These are phyloP conservation scores for Aromia moschata DNA, from an alignment of 2,888 invertebrate genomes.

Conservation along the genomic window DNA sequence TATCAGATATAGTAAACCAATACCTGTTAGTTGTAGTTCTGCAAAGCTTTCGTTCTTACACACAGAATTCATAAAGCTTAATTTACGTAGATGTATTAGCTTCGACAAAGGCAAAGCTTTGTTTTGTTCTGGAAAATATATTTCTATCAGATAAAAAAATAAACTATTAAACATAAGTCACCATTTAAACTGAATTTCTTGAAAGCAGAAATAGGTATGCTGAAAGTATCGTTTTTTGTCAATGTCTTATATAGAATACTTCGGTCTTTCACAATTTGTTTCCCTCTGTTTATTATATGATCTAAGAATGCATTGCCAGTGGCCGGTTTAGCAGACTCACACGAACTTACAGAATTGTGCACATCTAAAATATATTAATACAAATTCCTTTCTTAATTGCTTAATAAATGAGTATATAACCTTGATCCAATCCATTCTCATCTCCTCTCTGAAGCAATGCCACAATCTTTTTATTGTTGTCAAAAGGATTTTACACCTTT, in stretches of 20 bases:
- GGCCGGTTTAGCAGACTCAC: not conserved
- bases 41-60: slow-evolving; percentile 30
- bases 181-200: slow-evolving; percentile 23
- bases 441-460: slow-evolving; percentile 44
- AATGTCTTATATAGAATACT: slow-evolving; percentile 55
- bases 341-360: not conserved
- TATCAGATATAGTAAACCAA: no score
- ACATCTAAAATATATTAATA: slow-evolving; percentile 15
- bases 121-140: slow-evolving; percentile 31
- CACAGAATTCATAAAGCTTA: slow-evolving; percentile 34
- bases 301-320: slow-evolving; percentile 44
- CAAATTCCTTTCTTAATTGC: no score
- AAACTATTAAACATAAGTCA: not conserved
- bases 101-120: slow-evolving; percentile 38
- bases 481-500: slow-evolving; percentile 53
- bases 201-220: slow-evolving; percentile 10
- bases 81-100: slow-evolving; percentile 37
- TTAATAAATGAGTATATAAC: no score
- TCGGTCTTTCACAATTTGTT: slow-evolving; percentile 55
- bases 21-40: slow-evolving; percentile 47
- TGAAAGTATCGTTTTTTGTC: slow-evolving; percentile 32
- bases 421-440: no score
- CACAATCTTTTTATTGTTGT: slow-evolving; percentile 46
- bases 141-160: not conserved
- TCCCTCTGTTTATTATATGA: slow-evolving; percentile 51